These are phyloP conservation scores for Martes martes DNA, from an alignment of 2,113 vertebrate species.

Conservation along the genomic window DNA sequence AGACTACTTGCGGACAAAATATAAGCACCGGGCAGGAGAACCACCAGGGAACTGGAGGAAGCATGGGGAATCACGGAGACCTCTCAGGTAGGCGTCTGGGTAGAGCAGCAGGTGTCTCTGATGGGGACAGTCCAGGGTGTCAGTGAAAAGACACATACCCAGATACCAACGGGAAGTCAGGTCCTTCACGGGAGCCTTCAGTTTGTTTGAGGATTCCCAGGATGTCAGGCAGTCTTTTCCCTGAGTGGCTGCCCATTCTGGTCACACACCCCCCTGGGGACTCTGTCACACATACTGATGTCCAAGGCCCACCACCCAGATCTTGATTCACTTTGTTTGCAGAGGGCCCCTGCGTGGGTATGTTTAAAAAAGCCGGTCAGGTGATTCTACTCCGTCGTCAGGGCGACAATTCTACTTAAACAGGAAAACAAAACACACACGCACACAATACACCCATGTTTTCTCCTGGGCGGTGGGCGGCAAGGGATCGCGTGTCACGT, in stretches of 20 bases:
- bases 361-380: background rate
- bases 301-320: rapidly evolving
- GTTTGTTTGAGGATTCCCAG: background rate
- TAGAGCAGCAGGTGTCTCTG: rapidly evolving
- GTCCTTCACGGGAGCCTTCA: background rate
- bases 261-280: rapidly evolving
- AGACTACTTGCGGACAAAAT: background rate
- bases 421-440: background rate
- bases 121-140: too few species aligned
- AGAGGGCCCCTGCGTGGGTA: background rate
- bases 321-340: background rate
- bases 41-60: background rate
- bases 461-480: rapidly evolving
- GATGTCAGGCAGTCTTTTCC: background rate
- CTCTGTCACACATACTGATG: background rate
- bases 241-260: background rate
- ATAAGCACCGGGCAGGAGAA: background rate
- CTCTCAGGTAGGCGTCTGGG: conserved; percentile 19
- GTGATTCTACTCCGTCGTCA: background rate
- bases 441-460: background rate
- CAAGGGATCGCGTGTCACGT: rapidly evolving
- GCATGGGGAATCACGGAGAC: background rate
- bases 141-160: background rate
- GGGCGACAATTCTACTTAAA: background rate
- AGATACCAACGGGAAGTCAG: background rate